Evolutionary conservation across 2,888 invertebrate species (phyloP).

Genomic region (Imbricaverruca yamaguchii): DNA sequence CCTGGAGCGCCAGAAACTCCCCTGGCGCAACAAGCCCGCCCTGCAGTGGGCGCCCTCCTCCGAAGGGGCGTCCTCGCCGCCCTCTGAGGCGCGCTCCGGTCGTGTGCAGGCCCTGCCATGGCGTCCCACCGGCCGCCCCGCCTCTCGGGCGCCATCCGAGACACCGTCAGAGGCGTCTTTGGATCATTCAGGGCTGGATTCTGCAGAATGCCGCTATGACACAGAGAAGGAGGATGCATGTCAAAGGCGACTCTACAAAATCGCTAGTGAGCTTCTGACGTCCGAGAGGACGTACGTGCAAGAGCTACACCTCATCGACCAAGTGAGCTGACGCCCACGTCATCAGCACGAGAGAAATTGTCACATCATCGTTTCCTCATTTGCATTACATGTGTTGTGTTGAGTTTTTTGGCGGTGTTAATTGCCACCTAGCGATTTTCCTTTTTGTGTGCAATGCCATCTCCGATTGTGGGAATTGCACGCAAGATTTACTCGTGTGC

Average conservation of each 20-base stretch:
- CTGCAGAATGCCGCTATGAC: no score
- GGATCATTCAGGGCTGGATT: not conserved
- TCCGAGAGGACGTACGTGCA: conserved; percentile 55
- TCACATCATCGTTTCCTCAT: no score
- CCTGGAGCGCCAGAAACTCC: no score
- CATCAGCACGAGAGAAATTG: no score
- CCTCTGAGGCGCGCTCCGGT: not conserved
- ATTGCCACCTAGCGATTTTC: no score
- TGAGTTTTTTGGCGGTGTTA: no score
- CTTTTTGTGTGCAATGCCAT: no score
- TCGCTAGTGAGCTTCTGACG: conserved; percentile 52
- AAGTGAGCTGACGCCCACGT: not conserved
- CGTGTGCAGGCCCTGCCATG: not conserved
- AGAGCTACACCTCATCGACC: conserved; percentile 51
- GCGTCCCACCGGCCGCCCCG: not conserved
- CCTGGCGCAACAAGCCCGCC: not conserved
- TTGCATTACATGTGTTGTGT: no score
- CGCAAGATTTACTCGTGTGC: no score
- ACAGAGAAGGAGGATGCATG: not conserved
- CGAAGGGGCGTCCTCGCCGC: not conserved
- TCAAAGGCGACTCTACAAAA: conserved; percentile 37
- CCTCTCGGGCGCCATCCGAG: not conserved
- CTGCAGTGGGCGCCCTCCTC: not conserved
- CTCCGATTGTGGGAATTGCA: no score
- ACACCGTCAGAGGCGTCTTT: not conserved